phyloP scores from a whole-genome alignment of 2,797 vertebrate genomes.

The Hypotaenidia philippensis region DNA sequence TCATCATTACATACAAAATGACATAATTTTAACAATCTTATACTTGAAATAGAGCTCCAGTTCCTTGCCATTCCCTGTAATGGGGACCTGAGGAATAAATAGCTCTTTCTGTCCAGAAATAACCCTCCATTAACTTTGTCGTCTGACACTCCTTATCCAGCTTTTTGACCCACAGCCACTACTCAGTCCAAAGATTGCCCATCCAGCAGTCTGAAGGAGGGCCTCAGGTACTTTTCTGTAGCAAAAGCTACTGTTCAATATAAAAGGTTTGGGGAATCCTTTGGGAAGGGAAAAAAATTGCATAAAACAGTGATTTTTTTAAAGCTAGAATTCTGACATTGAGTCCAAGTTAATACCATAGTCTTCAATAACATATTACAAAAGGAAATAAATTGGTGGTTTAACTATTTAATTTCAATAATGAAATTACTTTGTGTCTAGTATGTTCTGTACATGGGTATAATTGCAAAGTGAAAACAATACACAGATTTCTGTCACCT shows the following conservation, averaged over 20 bases:
- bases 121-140: background rate
- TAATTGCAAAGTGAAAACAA: background rate
- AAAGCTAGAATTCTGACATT: background rate
- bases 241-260: background rate
- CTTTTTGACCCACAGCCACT: background rate
- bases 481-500: background rate
- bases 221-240: background rate
- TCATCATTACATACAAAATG: background rate
- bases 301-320: background rate
- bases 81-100: background rate
- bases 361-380: background rate
- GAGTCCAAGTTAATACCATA: accelerated
- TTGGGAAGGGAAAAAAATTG: background rate
- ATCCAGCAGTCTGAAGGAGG: background rate
- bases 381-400: background rate
- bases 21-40: background rate
- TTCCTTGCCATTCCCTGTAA: background rate
- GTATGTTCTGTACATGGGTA: background rate
- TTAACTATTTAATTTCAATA: background rate
- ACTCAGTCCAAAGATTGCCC: background rate
- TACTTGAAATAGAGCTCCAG: background rate
- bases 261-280: background rate
- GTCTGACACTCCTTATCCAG: background rate
- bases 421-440: background rate
- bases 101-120: background rate